Base-by-base conservation (phyloP, 2,797 vertebrate species). In the Pithecia hirsuta region DNA sequence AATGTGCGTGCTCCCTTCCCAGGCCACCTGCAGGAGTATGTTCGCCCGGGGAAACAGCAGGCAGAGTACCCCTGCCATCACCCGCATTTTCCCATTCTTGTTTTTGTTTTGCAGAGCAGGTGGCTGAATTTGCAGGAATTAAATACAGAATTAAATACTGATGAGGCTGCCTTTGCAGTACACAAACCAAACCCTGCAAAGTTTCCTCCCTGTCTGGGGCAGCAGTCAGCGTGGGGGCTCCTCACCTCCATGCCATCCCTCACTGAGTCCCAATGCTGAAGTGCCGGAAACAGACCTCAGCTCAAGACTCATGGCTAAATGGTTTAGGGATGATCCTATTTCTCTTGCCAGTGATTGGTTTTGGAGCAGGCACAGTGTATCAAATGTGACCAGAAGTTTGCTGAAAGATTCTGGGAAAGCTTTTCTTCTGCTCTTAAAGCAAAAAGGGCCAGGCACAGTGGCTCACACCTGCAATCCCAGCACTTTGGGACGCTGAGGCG, bases 351-450 rank as follows among this genome's bases (percentile, higher is more conserved):
- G 3, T 46, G 81, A 70, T 2, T 82, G 44, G 52, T 79, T 93
- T 74, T 28, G 28, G 10, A 59, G 39, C 2, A 41, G 59, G 19
- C 36, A 55, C n/a, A 36, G 17, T 57, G n/a, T 82, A 52, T 81
- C 79, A 79, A 36, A 78, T 48, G 26, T 86, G 82, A 82, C 33
- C 28, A 95, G 26, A 95, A 94, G 11, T 89, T 8, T 76, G 33
- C 67, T 72, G 46, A 75, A 78, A 79, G 24, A 67, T 48, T 92
- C 85, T 75, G 90, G 84, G 30, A 19, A 92, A 96, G 13, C 33
- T 26, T 92, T 22, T 88, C 44, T 50, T 92, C 14, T 70, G 87
- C 82, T 94, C 50, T 86, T 93, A 59, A 59, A 92, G 20, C 59
- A 72, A 24, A 24, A 89, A 81, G 28, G 17, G 19, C 67, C 5